Base-by-base conservation (phyloP, 2,888 invertebrate genomes). In the Hedya salicella region DNA sequence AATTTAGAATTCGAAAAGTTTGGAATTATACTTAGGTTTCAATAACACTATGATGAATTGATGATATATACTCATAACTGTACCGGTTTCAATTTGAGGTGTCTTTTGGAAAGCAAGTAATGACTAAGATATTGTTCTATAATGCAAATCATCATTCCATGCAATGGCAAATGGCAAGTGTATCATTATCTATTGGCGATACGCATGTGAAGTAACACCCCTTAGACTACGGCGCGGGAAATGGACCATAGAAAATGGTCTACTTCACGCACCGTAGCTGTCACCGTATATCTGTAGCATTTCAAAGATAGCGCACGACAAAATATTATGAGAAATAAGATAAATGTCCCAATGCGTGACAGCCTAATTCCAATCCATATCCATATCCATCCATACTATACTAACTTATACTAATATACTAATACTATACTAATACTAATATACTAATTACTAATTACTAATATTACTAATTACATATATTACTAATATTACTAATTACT, bases 241-340 rank as follows among this genome's bases (percentile, higher is more conserved):
- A 61, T 61, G 61, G 61, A 61, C 60, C 61, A 61, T 61, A 61
- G 40, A 54, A 66, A 53, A 61, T 54, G 61, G 5, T 17, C 66
- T 61, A 61, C 66, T 60, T 66, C 40, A 54, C 30, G 59, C 53
- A 46, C 19, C 44, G 14, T 19, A 25, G 14, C 11, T 46, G 21
- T 42, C 39, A 16, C n/a, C n/a, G n/a, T n/a, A n/a, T 30, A 54
- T 11, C 5, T 42, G n/a, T n/a, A n/a, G n/a, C n/a, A n/a, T 25
- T 59, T 46, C 44, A 53, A 39, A 40, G 21, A 46, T 52, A 60
- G 19, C 50, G 13, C 16, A 14, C 19, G 25, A 16, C 13, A 25
- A 65, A 6, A n/a, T n/a, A n/a, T 1, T 13, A 64, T 42, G 19
- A 14, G 25, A 44, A 52, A 46, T 11, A n/a, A n/a, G n/a, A n/a